phyloP scores from a whole-genome alignment of 2,888 invertebrate species.

The Catocala nupta region DNA sequence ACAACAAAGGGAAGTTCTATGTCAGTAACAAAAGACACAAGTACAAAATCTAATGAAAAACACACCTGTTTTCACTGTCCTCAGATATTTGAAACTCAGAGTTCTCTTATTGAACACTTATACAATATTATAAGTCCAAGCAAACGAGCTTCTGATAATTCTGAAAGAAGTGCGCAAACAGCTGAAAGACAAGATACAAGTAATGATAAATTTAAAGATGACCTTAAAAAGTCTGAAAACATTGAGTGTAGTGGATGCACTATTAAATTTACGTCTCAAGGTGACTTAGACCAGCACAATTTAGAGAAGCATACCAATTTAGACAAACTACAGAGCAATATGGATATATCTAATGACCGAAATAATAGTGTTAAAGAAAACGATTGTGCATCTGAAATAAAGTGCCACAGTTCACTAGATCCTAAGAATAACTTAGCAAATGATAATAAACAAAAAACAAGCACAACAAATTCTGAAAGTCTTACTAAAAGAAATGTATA shows the following conservation, averaged over 20 bases:
- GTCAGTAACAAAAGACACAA: constrained; percentile 15
- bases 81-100: constrained; percentile 59
- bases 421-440: neutral
- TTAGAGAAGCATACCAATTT: constrained; percentile 2
- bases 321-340: neutral
- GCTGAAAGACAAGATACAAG: neutral
- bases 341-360: no score
- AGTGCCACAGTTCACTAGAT: no score
- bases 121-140: constrained; percentile 65
- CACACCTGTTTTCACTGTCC: constrained; percentile 71
- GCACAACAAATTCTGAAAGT: neutral
- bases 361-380: no score
- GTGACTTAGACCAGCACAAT: constrained; percentile 17
- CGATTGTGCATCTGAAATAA: no score
- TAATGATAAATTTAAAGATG: neutral
- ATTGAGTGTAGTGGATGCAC: constrained; percentile 2
- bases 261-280: constrained; percentile 2
- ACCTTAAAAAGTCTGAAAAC: neutral
- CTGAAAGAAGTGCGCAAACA: neutral
- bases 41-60: constrained; percentile 19
- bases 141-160: constrained; percentile 22
- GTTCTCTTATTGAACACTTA: constrained; percentile 71
- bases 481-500: constrained; percentile 20
- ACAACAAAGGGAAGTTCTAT: neutral
- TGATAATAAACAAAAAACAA: neutral